A percentile compares a stretch with the other conserved stretches of the same genome.
phyloP scores from a whole-genome alignment of 2,888 invertebrate genomes.

The Bhutanitis thaidina region DNA sequence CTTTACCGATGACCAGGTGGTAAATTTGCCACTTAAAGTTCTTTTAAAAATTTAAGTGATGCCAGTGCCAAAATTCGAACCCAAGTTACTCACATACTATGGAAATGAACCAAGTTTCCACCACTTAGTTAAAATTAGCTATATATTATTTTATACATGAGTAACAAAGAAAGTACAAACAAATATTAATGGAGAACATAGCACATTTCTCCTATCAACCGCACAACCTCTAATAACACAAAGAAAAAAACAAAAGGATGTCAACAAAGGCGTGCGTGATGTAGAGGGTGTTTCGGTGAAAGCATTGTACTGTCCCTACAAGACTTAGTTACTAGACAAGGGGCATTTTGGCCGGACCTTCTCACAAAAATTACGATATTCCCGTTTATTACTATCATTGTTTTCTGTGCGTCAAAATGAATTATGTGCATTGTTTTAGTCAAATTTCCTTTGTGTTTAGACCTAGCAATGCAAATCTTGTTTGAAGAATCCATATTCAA shows the following conservation, averaged over 20 bases:
- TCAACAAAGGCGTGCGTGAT: constrained; percentile 59
- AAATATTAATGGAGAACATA: no score
- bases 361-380: constrained; percentile 32
- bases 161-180: no score
- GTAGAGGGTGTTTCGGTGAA: constrained; percentile 46
- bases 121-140: no score
- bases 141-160: no score
- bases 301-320: constrained; percentile 55
- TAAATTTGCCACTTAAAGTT: no score
- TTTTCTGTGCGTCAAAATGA: constrained; percentile 47
- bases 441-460: constrained; percentile 48
- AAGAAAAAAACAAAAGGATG: constrained; percentile 50
- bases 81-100: no score
- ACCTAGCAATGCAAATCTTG: constrained; percentile 44
- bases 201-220: constrained; percentile 38
- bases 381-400: constrained; percentile 33
- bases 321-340: constrained; percentile 38
- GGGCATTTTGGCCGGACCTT: constrained; percentile 36
- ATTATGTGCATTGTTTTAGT: constrained; percentile 65
- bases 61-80: no score
- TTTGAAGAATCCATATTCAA: constrained; percentile 41
- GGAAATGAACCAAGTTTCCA: no score
- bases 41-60: no score
- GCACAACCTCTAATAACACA: constrained; percentile 45
- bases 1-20: no score